Evolutionary conservation across 2,113 vertebrate species (phyloP).

Genomic region (Lamprologus callipterus): DNA sequence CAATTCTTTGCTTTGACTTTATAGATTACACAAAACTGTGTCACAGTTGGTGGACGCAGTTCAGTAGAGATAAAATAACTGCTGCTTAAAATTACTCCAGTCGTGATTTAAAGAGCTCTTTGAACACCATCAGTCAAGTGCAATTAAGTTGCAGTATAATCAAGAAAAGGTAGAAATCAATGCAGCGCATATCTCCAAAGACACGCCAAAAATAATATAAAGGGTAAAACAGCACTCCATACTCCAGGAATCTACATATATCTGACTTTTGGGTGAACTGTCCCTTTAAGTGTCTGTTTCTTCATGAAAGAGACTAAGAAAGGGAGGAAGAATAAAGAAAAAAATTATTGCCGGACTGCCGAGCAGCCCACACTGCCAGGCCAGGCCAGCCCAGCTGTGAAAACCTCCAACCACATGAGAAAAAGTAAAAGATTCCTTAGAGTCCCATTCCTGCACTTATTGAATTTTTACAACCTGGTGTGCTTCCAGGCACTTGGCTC

Average conservation of each 20-base stretch:
- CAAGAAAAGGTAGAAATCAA: neutral
- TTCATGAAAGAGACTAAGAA: neutral
- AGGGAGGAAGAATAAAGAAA: neutral
- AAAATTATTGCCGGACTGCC: neutral
- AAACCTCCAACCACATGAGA: constrained; percentile 53
- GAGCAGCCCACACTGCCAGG: neutral
- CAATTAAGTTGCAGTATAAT: neutral
- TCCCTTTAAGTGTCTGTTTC: neutral
- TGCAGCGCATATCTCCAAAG: neutral
- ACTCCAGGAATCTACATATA: neutral
- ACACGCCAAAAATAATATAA: neutral
- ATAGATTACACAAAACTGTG: neutral
- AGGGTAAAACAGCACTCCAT: neutral
- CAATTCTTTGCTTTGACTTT: neutral
- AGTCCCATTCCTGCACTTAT: constrained; percentile 50
- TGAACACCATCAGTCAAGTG: neutral
- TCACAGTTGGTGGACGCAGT: neutral
- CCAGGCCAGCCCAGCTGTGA: constrained; percentile 32
- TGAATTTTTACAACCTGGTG: constrained; percentile 57
- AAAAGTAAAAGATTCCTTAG: constrained; percentile 36
- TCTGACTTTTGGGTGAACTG: neutral
- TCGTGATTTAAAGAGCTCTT: neutral
- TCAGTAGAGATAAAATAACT: neutral
- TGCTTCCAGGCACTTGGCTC: constrained; percentile 41
- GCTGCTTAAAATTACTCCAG: neutral